phyloP scores from a whole-genome alignment of 2,113 vertebrate genomes.

The Brachirus orientalis region DNA sequence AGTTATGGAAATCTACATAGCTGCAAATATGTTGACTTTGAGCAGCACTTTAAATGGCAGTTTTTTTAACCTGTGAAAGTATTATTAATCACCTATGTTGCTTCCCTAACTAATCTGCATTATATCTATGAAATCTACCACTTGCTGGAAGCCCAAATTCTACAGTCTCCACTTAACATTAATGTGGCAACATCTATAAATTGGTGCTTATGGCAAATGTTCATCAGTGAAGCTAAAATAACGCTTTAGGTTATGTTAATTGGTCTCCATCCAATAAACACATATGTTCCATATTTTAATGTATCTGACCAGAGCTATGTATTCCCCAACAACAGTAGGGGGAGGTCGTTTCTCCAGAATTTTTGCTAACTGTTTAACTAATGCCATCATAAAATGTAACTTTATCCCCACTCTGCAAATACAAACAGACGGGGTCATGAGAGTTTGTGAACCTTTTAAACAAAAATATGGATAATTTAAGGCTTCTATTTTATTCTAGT shows the following conservation, averaged over 20 bases:
- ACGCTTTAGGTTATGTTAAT: too few species aligned
- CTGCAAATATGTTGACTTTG: slow-evolving; percentile 11
- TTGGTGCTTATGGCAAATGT: too few species aligned
- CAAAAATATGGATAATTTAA: neutral
- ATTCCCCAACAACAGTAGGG: neutral
- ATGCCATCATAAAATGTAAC: neutral
- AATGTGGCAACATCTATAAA: too few species aligned
- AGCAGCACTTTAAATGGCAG: neutral
- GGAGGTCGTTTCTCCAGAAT: neutral
- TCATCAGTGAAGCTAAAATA: too few species aligned
- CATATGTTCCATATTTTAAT: neutral
- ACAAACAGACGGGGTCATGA: neutral
- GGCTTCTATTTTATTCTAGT: neutral
- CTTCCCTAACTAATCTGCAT: too few species aligned
- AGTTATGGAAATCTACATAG: neutral
- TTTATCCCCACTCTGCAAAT: neutral
- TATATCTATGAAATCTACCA: too few species aligned
- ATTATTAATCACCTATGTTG: too few species aligned
- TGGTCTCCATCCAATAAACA: too few species aligned
- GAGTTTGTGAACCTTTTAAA: neutral
- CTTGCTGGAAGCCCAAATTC: too few species aligned
- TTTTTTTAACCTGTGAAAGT: neutral
- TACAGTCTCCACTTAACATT: too few species aligned
- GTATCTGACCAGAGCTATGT: neutral
- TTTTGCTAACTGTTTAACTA: neutral